Base-by-base conservation (phyloP, 2,113 vertebrate species). In the Cynocephalus volans region DNA sequence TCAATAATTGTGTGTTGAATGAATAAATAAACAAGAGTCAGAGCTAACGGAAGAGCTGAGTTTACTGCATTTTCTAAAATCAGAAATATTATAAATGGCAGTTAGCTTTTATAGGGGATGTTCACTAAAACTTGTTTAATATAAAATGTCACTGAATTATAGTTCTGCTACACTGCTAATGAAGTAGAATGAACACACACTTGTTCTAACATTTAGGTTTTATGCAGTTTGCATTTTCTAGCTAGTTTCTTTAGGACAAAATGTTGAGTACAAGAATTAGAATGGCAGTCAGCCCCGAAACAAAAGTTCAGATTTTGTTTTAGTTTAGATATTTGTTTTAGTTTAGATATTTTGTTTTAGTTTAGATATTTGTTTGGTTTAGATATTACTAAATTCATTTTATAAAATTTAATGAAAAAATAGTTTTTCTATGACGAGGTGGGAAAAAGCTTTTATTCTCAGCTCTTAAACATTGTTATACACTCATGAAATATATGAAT, bases 21-120 rank as follows among this genome's bases (percentile, higher is more conserved):
- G n/a, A 88, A 90, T 88, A 88, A 92, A 87, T 70, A 87, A 95
- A 60, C 1, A 90, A 64, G 15, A 83, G 54, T 67, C 24, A 50
- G 72, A 14, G 7, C 41, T 82, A 75, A 73, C 81, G n/a, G n/a
- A 58, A 72, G 48, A 87, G 24, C 15, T 62, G 19, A 75, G 11
- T 26, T 6, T 58, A 64, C 17, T 60, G 8, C 62, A 76, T 94
- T 88, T 96, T 70, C 23, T 84, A 50, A 93, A 90, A 48, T 18
- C 21, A 84, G 4, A 93, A 75, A 69, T 75, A 12, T 62, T 88
- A 36, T 31, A 69, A 88, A 60, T 88, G 52, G 1, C 13, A 95
- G 80, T 90, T 54, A 69, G 13, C 28, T 52, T 70, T 89, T 92
- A 50, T 5, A n/a, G 23, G 0, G 28, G 4, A 69, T 75, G 8